Evolutionary conservation across 2,797 vertebrate genomes (phyloP).

Genomic region (Brachyalestes nurse): DNA sequence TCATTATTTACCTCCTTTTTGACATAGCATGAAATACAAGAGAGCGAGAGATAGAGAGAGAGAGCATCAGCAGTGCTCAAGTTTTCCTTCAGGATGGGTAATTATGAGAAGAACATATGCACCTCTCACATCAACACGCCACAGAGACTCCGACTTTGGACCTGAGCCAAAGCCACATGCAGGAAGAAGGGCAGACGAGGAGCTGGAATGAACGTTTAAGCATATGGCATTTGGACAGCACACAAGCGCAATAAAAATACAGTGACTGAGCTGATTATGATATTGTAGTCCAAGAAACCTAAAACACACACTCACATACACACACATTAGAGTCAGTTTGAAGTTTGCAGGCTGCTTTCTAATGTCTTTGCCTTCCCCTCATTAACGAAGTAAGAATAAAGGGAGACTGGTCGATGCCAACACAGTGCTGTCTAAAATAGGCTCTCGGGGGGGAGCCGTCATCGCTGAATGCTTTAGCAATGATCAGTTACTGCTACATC

Average conservation of each 20-base stretch:
- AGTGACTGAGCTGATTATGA: constrained; percentile 25
- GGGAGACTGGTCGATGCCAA: background rate
- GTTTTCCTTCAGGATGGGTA: constrained; percentile 34
- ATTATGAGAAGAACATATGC: constrained; percentile 53
- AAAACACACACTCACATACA: background rate
- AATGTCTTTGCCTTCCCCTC: background rate
- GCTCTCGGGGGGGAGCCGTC: background rate
- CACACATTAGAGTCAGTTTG: background rate
- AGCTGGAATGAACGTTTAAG: constrained; percentile 17
- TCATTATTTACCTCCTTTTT: constrained; percentile 26
- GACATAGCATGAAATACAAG: constrained; percentile 25
- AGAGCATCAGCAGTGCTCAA: constrained; percentile 27
- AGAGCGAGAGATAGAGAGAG: constrained; percentile 31
- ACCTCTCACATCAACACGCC: constrained; percentile 40
- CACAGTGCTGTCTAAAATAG: background rate
- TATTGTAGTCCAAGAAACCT: background rate
- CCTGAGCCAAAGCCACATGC: constrained; percentile 20
- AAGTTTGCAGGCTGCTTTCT: background rate
- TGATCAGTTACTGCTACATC: background rate
- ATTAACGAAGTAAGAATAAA: background rate
- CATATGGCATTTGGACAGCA: constrained; percentile 29
- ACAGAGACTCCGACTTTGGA: constrained; percentile 21
- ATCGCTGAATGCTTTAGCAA: background rate
- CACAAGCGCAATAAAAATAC: background rate
- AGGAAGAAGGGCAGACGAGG: constrained; percentile 23